Percentiles rank a stretch among this genome's conserved stretches.
phyloP scores from a whole-genome alignment of 2,113 vertebrate genomes.

The Poeciliopsis retropinna region DNA sequence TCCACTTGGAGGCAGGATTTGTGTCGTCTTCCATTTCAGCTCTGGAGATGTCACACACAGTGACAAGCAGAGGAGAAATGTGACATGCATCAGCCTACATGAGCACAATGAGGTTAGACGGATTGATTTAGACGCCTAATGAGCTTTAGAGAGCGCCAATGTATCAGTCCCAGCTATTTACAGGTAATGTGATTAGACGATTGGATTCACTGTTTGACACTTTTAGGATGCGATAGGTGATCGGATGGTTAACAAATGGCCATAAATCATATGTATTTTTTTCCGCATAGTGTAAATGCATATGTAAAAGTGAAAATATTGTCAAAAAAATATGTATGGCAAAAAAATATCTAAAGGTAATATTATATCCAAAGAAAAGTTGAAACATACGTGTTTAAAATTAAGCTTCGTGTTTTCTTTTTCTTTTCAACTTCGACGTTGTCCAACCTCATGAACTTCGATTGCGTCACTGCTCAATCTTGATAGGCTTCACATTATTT shows the following conservation, averaged over 20 bases:
- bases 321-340: neutral
- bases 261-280: neutral
- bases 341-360: neutral
- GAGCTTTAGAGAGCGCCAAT: slow-evolving; percentile 66
- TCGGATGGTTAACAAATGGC: slow-evolving; percentile 7
- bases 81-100: neutral
- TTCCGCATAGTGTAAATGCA: neutral
- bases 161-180: slow-evolving; percentile 70
- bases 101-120: slow-evolving; percentile 9
- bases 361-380: too few relatives aligned
- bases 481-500: slow-evolving; percentile 50
- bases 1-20: slow-evolving; percentile 76
- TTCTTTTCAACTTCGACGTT: neutral
- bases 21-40: neutral
- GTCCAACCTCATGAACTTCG: neutral
- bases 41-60: neutral
- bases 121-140: slow-evolving; percentile 41
- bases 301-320: neutral
- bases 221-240: neutral
- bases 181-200: slow-evolving; percentile 72
- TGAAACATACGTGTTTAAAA: neutral
- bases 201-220: slow-evolving; percentile 2
- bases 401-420: neutral
- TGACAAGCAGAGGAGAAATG: slow-evolving; percentile 5
- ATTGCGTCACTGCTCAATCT: too few relatives aligned